Percentiles rank a stretch among this genome's conserved stretches.
phyloP scores from a whole-genome alignment of 1,140 invertebrate genomes.

The Manduca sexta region DNA sequence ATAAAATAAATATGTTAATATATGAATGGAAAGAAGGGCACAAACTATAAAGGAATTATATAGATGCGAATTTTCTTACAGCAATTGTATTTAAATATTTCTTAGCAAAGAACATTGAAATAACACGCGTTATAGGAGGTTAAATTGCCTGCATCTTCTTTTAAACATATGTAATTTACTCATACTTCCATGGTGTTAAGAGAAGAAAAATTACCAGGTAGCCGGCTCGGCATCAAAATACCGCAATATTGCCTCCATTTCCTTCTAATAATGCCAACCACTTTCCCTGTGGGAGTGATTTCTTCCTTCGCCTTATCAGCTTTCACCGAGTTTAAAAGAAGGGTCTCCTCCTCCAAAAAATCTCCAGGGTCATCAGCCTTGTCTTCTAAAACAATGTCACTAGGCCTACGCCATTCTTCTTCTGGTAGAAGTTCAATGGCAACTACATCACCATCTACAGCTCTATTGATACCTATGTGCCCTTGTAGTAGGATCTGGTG shows the following conservation, averaged over 20 bases:
- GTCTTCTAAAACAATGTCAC: slow-evolving; percentile 88
- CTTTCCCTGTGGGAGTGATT: slow-evolving; percentile 85
- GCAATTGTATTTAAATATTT: no score
- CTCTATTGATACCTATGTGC: slow-evolving; percentile 89
- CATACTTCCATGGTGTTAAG: no score
- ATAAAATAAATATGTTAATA: no score
- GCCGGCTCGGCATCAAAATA: slow-evolving; percentile 86
- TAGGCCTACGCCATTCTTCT: slow-evolving; percentile 90
- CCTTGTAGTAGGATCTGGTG: slow-evolving; percentile 93
- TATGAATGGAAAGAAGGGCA: no score
- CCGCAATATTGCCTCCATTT: slow-evolving; percentile 99
- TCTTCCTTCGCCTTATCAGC: slow-evolving; percentile 42
- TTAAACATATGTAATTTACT: no score
- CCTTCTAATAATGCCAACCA: slow-evolving; percentile 96
- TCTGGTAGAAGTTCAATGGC: slow-evolving; percentile 94
- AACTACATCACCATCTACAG: slow-evolving; percentile 97
- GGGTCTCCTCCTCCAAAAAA: slow-evolving; percentile 78
- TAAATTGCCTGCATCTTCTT: no score
- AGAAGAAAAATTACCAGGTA: slow-evolving; percentile 77
- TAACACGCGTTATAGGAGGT: no score
- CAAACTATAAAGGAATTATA: no score
- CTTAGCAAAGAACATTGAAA: no score
- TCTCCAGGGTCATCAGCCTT: slow-evolving; percentile 82
- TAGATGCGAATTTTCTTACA: no score
- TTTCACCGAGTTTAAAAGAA: slow-evolving; percentile 40